phyloP scores from a whole-genome alignment of 2,797 vertebrate species.

The Tinamus major region DNA sequence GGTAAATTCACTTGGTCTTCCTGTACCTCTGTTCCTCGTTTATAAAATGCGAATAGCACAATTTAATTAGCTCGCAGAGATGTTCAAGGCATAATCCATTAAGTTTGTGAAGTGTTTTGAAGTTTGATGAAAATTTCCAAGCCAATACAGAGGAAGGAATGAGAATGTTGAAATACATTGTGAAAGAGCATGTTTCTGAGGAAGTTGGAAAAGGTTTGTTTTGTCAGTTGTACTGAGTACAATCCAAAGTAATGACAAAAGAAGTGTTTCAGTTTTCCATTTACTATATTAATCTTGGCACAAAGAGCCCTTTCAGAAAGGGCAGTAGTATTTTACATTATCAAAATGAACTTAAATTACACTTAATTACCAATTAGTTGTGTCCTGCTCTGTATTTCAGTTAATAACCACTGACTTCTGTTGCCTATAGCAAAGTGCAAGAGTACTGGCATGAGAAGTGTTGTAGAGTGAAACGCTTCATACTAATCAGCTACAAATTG shows the following conservation, averaged over 20 bases:
- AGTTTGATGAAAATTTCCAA: background rate
- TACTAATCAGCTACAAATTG: background rate
- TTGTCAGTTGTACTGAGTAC: background rate
- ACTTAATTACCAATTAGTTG: constrained; percentile 4
- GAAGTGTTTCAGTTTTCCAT: background rate
- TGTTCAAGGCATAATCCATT: background rate
- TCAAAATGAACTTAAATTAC: background rate
- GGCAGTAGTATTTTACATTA: background rate
- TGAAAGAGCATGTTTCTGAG: background rate
- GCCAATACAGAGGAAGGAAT: background rate
- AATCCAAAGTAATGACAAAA: background rate
- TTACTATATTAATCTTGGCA: constrained; percentile 7
- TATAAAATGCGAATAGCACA: background rate
- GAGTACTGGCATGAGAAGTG: background rate
- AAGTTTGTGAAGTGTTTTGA: background rate
- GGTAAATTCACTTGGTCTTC: background rate
- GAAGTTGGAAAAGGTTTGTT: fast-evolving
- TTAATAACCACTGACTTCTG: constrained; percentile 11
- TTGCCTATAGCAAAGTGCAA: constrained; percentile 11
- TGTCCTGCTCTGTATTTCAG: background rate
- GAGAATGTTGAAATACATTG: background rate
- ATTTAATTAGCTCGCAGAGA: background rate
- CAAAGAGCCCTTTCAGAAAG: constrained; percentile 7
- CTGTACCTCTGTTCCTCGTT: background rate
- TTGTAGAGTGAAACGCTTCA: background rate